Conservation (phyloP, 2,113 vertebrate species). For the Pachyramphus minor region DNA sequence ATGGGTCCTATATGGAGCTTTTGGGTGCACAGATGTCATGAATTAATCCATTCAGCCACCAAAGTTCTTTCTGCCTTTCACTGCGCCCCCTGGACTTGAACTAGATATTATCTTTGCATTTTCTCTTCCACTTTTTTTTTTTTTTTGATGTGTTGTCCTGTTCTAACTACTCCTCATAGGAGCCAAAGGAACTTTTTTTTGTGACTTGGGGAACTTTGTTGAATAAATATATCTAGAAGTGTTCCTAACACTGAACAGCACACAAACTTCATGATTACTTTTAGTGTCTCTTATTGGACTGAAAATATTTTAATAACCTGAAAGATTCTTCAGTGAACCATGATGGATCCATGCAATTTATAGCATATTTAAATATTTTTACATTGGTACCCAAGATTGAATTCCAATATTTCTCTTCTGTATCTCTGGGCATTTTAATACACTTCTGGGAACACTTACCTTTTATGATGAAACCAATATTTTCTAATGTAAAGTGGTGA, state of each 20-base stretch:
- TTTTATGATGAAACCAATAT: slow-evolving; percentile 72
- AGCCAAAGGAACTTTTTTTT: slow-evolving; percentile 42
- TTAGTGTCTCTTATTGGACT: slow-evolving; percentile 27
- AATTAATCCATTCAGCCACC: not conserved
- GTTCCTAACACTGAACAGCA: slow-evolving; percentile 61
- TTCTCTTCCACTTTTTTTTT: slow-evolving; percentile 47
- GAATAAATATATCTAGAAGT: slow-evolving; percentile 30
- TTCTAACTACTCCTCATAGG: not conserved
- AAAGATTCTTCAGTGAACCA: slow-evolving; percentile 60
- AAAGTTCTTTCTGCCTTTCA: slow-evolving; percentile 45
- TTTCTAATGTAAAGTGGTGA: slow-evolving; percentile 64
- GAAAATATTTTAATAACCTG: slow-evolving; percentile 70
- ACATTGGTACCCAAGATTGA: slow-evolving; percentile 61
- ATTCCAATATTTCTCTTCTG: slow-evolving; percentile 67
- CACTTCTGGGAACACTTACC: slow-evolving; percentile 64
- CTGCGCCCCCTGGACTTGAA: slow-evolving; percentile 25
- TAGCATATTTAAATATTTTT: slow-evolving; percentile 62
- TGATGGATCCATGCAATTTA: slow-evolving; percentile 62
- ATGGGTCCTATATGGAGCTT: not conserved
- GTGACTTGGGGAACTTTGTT: slow-evolving; percentile 51
- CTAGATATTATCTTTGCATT: not conserved
- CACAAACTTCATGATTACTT: slow-evolving; percentile 27
- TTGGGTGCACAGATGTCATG: not conserved
- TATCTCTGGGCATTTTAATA: slow-evolving; percentile 57
- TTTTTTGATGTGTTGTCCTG: slow-evolving; percentile 41